Evolutionary conservation across 2,888 invertebrate genomes (phyloP).

Genomic region (Teinopalpus imperialis): DNA sequence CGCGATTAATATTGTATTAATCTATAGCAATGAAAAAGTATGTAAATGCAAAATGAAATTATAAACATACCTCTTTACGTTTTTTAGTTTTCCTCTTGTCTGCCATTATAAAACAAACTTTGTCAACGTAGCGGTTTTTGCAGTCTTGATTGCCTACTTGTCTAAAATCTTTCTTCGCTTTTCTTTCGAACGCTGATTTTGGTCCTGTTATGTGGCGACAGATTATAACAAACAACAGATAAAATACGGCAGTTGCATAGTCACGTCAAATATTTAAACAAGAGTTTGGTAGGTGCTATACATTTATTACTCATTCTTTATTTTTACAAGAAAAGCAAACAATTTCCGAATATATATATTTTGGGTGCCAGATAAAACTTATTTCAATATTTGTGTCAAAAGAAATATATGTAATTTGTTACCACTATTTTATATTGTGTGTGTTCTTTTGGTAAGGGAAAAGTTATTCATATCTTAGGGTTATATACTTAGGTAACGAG

Average conservation of each 20-base stretch:
- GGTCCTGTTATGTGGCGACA: constrained; percentile 25
- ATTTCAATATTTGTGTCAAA: too few relatives aligned
- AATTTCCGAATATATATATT: too few relatives aligned
- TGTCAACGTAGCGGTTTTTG: constrained; percentile 53
- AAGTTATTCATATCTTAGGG: too few relatives aligned
- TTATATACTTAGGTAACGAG: too few relatives aligned
- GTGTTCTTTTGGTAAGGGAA: too few relatives aligned
- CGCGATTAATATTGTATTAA: constrained; percentile 4
- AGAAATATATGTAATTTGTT: too few relatives aligned
- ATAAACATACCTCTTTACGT: constrained; percentile 71
- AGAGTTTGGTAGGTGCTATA: not conserved
- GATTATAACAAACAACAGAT: constrained; percentile 11
- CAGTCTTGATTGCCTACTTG: constrained; percentile 21
- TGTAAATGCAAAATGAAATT: too few relatives aligned
- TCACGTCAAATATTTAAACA: not conserved
- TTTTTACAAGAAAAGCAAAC: too few relatives aligned
- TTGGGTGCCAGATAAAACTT: too few relatives aligned
- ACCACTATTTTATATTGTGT: too few relatives aligned
- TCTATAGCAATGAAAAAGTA: too few relatives aligned
- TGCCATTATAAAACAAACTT: constrained; percentile 63
- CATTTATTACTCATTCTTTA: not conserved
- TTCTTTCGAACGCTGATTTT: constrained; percentile 24
- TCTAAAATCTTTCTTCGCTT: constrained; percentile 27
- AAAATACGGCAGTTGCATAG: constrained; percentile 6
- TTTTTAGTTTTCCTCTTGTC: constrained; percentile 77